Evolutionary conservation across 2,888 invertebrate species (phyloP), one percentile per base, ranked within the genome.

Genomic region (Cosmorhoe ocellata): DNA sequence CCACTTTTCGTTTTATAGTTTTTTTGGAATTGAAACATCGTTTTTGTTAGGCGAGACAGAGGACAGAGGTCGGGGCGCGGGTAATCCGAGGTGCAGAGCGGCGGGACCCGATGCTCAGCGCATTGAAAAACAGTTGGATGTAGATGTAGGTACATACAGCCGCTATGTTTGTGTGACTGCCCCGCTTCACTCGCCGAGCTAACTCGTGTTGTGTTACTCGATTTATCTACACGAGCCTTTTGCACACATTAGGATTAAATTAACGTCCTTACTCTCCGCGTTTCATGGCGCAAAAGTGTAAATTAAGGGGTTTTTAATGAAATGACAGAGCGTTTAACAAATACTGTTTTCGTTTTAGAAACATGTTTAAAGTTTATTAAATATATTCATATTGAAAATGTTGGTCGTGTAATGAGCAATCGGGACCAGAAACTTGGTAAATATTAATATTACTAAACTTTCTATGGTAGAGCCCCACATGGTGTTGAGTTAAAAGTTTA

Each of bases 61-160:
- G 60, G n/a, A 28, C 22, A 24, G 38, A 47, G 60, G 57, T 52
- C 22, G 14, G 32, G 10, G 34, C 24, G 71, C 52, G 61, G 69
- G 76, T 81, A 81, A 83, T 78, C 76, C 74, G 73, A 77, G 77
- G 76, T 79, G 79, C 73, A 71, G 75, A 74, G 71, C 71, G 74
- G 68, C 69, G 66, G 34, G 44, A 67, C 63, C 63, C 66, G 58
- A 66, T 75, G 78, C 66, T 76, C 76, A 74, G 71, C 67, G 75
- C 76, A 81, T 78, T 69, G 80, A 80, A 82, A 84, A 83, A 81
- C 78, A 67, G 75, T 77, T 73, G 75, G 67, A 69, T 66, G 67
- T 67, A 64, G 59, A 63, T 58, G 54, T 41, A n/a, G n/a, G n/a
- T n/a, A n/a, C n/a, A n/a, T n/a, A 27, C 67, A 65, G 63, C 61